Evolutionary conservation across 1,140 invertebrate genomes (phyloP).

Genomic region (Notospermus geniculatus): DNA sequence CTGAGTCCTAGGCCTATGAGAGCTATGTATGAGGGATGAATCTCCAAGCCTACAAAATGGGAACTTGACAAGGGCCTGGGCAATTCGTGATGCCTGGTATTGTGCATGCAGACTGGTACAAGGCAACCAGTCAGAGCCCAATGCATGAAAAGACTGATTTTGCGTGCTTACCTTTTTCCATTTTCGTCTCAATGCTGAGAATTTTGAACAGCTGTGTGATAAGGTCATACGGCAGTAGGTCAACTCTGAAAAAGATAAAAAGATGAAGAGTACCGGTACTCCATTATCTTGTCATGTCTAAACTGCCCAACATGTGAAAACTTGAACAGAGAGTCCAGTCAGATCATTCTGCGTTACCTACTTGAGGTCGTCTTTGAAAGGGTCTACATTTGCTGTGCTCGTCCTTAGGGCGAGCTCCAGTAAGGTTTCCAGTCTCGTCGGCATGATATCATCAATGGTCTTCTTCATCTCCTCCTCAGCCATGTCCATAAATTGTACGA

Average conservation of each 20-base stretch:
- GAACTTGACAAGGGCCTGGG: too few relatives aligned
- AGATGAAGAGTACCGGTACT: too few relatives aligned
- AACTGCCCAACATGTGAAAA: too few relatives aligned
- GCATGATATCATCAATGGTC: conserved; percentile 58
- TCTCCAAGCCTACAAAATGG: too few relatives aligned
- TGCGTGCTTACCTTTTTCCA: conserved; percentile 75
- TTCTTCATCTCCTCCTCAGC: conserved; percentile 84
- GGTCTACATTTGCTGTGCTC: conserved; percentile 82
- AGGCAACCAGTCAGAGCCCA: conserved; percentile 53
- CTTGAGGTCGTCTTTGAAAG: conserved; percentile 88
- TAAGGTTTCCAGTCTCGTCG: conserved; percentile 78
- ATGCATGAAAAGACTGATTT: conserved; percentile 37
- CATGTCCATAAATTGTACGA: conserved; percentile 92
- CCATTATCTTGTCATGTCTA: too few relatives aligned
- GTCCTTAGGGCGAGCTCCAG: conserved; percentile 82
- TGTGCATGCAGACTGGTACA: too few relatives aligned
- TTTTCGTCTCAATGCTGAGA: conserved; percentile 74
- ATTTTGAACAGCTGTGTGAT: conserved; percentile 90
- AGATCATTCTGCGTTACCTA: too few relatives aligned
- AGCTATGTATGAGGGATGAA: too few relatives aligned
- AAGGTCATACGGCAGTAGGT: conserved; percentile 82
- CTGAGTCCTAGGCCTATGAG: too few relatives aligned
- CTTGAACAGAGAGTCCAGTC: not conserved
- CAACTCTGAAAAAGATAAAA: conserved; percentile 62
- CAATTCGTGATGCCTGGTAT: too few relatives aligned